A percentile compares a stretch with the other conserved stretches of the same genome.
phyloP scores from a whole-genome alignment of 1,140 invertebrate species.

The Drosophila jambulina region DNA sequence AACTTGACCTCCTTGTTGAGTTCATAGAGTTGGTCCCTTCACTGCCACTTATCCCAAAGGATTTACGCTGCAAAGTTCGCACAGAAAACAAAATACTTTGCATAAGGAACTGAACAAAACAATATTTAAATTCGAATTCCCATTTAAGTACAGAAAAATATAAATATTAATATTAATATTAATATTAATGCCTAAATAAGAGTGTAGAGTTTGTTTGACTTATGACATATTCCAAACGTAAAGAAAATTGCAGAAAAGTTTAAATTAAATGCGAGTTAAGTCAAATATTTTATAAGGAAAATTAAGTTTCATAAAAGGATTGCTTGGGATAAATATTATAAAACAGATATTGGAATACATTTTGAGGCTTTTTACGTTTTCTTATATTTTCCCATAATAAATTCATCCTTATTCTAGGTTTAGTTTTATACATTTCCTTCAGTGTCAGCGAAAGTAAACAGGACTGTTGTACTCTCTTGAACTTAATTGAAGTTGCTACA shows the following conservation, averaged over 20 bases:
- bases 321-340: background rate
- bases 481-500: constrained; percentile 30
- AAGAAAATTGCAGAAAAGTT: background rate
- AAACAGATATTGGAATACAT: background rate
- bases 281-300: no score
- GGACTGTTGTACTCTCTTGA: background rate
- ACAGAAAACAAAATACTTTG: background rate
- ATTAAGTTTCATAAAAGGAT: background rate
- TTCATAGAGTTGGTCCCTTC: constrained; percentile 4
- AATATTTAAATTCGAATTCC: background rate
- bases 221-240: background rate
- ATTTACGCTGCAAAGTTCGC: background rate
- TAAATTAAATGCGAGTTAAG: background rate
- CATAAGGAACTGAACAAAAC: background rate
- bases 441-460: constrained; percentile 28
- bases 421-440: background rate
- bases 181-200: no score
- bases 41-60: background rate
- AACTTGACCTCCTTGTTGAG: background rate
- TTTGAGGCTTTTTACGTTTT: background rate
- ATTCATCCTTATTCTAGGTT: background rate
- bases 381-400: background rate
- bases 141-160: no score
- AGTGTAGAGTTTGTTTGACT: no score
- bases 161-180: no score